phyloP scores from a whole-genome alignment of 2,797 vertebrate species.

The Lepus oiostolus region DNA sequence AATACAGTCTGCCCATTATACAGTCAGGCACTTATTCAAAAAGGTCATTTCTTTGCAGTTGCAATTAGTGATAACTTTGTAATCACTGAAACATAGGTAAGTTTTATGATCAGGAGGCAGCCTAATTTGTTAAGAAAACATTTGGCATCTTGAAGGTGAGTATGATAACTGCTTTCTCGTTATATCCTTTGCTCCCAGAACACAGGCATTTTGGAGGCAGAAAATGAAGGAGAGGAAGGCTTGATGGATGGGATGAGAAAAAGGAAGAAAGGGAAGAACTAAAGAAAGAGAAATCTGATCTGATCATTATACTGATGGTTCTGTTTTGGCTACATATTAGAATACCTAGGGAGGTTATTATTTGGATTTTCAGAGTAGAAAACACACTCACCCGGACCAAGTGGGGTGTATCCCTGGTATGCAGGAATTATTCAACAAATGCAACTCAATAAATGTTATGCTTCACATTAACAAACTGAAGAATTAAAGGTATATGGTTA shows the following conservation, averaged over 20 bases:
- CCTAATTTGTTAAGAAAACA: not conserved
- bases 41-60: not conserved
- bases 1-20: not conserved
- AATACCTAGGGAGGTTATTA: not conserved
- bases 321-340: not conserved
- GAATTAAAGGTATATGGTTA: no score
- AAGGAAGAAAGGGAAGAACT: not conserved
- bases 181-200: not conserved
- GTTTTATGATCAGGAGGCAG: not conserved
- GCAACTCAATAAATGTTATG: no score
- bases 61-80: not conserved
- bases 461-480: no score
- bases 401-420: no score
- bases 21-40: not conserved
- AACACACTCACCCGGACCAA: not conserved
- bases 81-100: not conserved
- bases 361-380: not conserved
- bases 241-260: not conserved
- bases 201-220: not conserved
- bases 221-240: not conserved
- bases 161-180: not conserved
- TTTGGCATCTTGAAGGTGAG: not conserved
- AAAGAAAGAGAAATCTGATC: not conserved
- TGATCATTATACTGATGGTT: not conserved
- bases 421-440: no score